Evolutionary conservation across 2,888 invertebrate species (phyloP), one percentile per base, ranked within the genome.

Genomic region (Dryobota labecula): DNA sequence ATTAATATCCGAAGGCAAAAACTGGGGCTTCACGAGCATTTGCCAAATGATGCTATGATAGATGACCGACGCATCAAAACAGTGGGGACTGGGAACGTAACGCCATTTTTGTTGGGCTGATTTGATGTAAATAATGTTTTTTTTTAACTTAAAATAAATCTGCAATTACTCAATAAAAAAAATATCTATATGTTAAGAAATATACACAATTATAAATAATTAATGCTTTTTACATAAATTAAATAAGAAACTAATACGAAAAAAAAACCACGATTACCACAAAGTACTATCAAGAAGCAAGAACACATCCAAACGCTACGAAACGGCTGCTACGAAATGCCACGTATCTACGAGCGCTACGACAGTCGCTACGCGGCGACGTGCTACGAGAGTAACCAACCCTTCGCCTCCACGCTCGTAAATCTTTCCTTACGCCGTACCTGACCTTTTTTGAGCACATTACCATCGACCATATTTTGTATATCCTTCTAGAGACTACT

Each of bases 11-110:
- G 51, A 18, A 58, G 47, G 66, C 62, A 75, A 80, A 80, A 75
- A 62, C 58, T 43, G 53, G 11, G 49, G 63, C 66, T 63, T 75
- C 71, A 70, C 62, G 30, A 67, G 69, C 62, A 71, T 75, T 71
- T 30, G 15, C 64, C 36, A 75, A 72, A 70, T 64, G 56, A 67
- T 78, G 58, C 69, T 54, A 45, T 79, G 83, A 81, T 79, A 68
- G 71, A 81, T 83, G 80, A 78, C 73, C 73, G 71, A 38, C 60
- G 24, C 49, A 75, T 80, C 76, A 76, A 36, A 80, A 61, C 76
- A 58, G 54, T 18, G 57, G 56, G 43, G 43, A 65, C 79, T 38
- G 65, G 61, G 20, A 58, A 49, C 62, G 62, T 20, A 73, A 61
- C 66, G 43, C 45, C 38, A 74, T 61, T 76, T 78, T 56, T 73